Evolutionary conservation across 2,797 vertebrate species (phyloP), one percentile per base, ranked within the genome.

Genomic region (Petrocephalus schoutedeni): DNA sequence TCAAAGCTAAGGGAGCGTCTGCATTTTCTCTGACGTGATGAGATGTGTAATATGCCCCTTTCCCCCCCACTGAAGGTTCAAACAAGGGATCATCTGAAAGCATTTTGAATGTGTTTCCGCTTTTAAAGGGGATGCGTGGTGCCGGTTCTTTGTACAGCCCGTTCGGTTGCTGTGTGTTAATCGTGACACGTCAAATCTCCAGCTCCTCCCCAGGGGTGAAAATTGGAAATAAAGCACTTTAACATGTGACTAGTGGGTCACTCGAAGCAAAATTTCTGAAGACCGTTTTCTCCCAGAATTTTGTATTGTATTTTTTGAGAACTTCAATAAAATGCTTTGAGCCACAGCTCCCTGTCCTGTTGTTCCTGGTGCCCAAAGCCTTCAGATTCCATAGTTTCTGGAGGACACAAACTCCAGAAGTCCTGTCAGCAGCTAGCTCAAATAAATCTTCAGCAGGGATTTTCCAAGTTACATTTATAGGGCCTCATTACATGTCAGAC

Each of bases 281-380:
- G 56, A 87, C 87, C n/a, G 45, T 67, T 51, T 82, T 16, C 58
- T 41, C 61, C 74, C 87, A 87, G 87, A 82, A 87, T 87, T 87
- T 87, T 87, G 87, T 87, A 87, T 82, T 82, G 74, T 87, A 82
- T 87, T 87, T 87, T 87, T 80, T 83, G 87, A 87, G 74, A 87
- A 56, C 67, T 87, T 49, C 36, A 87, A 87, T 87, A 87, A 87
- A 87, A 59, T 58, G 86, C 74, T 61, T 87, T 82, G 56, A 82
- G 59, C 87, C 71, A 87, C 87, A 36, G 54, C 41, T 87, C 59
- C 19, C 36, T 59, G 19, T 80, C 4, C 28, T 74, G 49, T 74
- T 54, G 21, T 49, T 49, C 49, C 16, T 67, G 51, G 77, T 82
- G 77, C 41, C 3, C n/a, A 21, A 82, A 21, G 16, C 36, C 77